Percentiles rank a stretch among this genome's conserved stretches.
These are phyloP conservation scores for Xyliphius kryptos DNA, from an alignment of 2,113 vertebrate species.

Conservation along the genomic window DNA sequence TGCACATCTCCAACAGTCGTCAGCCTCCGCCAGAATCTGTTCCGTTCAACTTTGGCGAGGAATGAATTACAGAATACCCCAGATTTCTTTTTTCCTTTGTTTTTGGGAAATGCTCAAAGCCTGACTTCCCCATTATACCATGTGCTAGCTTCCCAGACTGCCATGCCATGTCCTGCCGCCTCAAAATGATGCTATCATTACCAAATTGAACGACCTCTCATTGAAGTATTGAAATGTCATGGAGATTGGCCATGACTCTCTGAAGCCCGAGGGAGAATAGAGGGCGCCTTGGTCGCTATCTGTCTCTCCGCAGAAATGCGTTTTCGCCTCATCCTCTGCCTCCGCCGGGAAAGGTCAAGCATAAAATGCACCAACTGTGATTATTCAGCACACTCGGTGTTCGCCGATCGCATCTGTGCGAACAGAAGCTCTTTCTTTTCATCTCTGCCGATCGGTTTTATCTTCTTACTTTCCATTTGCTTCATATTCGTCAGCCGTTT, in stretches of 20 bases:
- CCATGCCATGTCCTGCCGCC: constrained; percentile 27
- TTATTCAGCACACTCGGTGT: constrained; percentile 51
- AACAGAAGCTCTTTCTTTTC: constrained; percentile 24
- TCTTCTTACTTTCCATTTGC: too few relatives aligned
- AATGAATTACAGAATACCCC: too few relatives aligned
- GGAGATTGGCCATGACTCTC: constrained; percentile 36
- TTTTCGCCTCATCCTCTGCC: constrained; percentile 50
- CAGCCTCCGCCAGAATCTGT: too few relatives aligned
- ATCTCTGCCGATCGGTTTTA: constrained; percentile 24
- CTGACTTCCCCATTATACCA: too few relatives aligned
- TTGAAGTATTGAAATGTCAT: constrained; percentile 51
- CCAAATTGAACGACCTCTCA: constrained; percentile 51
- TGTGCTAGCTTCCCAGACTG: too few relatives aligned
- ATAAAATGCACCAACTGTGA: constrained; percentile 52
- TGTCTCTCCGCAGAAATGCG: constrained; percentile 49
- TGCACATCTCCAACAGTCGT: too few relatives aligned
- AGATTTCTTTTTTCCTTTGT: too few relatives aligned
- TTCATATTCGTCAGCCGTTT: too few relatives aligned
- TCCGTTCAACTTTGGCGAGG: too few relatives aligned
- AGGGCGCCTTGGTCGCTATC: constrained; percentile 48
- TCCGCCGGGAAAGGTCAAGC: constrained; percentile 58
- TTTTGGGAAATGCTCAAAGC: too few relatives aligned
- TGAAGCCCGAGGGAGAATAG: constrained; percentile 28
- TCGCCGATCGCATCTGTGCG: constrained; percentile 45
- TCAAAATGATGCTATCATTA: constrained; percentile 49